phyloP scores from a whole-genome alignment of 2,888 invertebrate species.

The Apocheima hispidaria region DNA sequence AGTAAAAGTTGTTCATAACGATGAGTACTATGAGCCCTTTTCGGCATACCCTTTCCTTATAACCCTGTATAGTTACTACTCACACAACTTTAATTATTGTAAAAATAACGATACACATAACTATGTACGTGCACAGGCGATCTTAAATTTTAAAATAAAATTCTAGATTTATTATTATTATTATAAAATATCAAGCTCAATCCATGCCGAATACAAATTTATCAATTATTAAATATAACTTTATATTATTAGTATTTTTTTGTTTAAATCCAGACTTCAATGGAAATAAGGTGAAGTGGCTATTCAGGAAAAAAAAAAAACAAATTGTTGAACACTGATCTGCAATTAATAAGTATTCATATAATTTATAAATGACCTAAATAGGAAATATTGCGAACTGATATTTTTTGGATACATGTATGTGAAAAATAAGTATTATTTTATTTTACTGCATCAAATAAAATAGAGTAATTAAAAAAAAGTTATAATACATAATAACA shows the following conservation, averaged over 20 bases:
- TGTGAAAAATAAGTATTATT: too few relatives aligned
- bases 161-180: background rate
- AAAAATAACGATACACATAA: background rate
- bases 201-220: slow-evolving; percentile 21
- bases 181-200: slow-evolving; percentile 25
- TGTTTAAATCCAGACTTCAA: background rate
- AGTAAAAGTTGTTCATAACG: too few relatives aligned
- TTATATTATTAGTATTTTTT: background rate
- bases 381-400: too few relatives aligned
- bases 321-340: background rate
- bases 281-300: background rate
- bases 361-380: too few relatives aligned
- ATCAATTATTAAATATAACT: background rate
- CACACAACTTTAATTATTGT: too few relatives aligned
- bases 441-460: too few relatives aligned
- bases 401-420: too few relatives aligned
- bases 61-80: too few relatives aligned
- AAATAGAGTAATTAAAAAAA: too few relatives aligned
- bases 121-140: background rate
- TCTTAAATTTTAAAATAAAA: slow-evolving; percentile 2
- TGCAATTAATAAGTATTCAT: background rate
- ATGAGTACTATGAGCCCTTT: too few relatives aligned
- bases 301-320: background rate
- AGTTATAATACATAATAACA: too few relatives aligned
- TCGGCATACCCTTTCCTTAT: too few relatives aligned